Base-by-base conservation (phyloP, 2,113 vertebrate genomes). In the Nipponia nippon region DNA sequence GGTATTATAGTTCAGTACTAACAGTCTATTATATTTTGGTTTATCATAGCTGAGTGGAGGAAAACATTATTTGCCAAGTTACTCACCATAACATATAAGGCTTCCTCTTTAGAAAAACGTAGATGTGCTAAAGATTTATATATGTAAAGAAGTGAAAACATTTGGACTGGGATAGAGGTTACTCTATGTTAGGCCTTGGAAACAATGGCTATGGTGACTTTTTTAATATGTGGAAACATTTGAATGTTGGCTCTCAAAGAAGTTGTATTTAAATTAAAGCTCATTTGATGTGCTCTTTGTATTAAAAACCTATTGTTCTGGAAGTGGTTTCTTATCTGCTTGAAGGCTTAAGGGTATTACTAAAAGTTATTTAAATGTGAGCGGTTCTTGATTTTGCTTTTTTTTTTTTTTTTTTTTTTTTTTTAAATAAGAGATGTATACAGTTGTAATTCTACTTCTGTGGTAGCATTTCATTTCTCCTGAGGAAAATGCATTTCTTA, bases 401-500 rank as follows among this genome's bases (percentile, higher is more conserved):
- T 47, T 32, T 34, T 42, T 40, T 44, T 63, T 66, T 44, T 52
- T 90, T 76, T 44, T 91, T 80, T 80, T 52, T 52, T 52, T 52
- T 26, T 50, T 50, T 20, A 32, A 97, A 13, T 62, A 81, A 94
- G 95, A 97, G 98, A 93, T 98, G 98, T 97, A 97, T 91, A 97
- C 97, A 97, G 10, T 97, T 98, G 97, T 98, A 97, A 97, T 95
- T 96, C 93, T 98, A 16, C 92, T 97, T 97, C 91, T 62, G 2
- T 92, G 89, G 91, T 97, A 96, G 96, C 94, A 94, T 98, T 97
- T 97, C 83, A 97, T 97, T 98, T 97, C 97, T 98, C 95, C 89
- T 90, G 70, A 98, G 91, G 96, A 97, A 98, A 98, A 95, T 96
- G 80, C 69, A 50, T 98, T 98, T 98, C 98, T 97, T 98, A 98